Conservation (phyloP, 1,140 invertebrate species). For the Ditylenchus dipsaci region DNA sequence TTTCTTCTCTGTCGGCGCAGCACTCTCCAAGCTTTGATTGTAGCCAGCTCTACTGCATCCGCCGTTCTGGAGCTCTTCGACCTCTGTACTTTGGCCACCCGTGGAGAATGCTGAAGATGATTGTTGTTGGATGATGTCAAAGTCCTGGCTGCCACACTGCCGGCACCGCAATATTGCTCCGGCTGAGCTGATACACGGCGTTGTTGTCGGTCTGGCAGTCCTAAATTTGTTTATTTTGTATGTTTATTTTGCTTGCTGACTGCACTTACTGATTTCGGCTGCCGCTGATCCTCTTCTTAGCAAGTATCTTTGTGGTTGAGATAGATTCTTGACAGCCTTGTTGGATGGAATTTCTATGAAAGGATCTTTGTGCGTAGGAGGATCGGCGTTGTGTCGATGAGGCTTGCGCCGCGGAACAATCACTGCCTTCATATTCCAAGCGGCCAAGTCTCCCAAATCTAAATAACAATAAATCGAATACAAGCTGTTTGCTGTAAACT, state of each 20-base stretch:
- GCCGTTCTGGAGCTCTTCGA: constrained; percentile 1
- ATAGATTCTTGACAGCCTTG: too few relatives aligned
- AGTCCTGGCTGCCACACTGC: background rate
- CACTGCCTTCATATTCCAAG: background rate
- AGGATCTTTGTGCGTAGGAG: background rate
- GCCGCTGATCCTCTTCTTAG: background rate
- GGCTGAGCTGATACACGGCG: background rate
- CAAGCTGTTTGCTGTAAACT: background rate
- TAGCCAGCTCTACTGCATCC: background rate
- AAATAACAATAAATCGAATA: background rate
- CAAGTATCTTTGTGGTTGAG: too few relatives aligned
- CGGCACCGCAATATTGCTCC: background rate
- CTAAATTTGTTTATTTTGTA: background rate
- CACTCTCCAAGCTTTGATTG: background rate
- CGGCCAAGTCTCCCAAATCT: background rate
- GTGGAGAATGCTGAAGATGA: background rate
- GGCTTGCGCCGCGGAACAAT: background rate
- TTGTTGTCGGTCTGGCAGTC: background rate
- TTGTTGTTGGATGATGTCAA: background rate
- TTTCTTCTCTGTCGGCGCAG: background rate
- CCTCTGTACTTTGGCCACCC: background rate
- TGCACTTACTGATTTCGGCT: background rate
- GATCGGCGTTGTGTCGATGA: background rate
- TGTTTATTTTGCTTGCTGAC: background rate
- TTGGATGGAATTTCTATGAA: constrained; percentile 1